These are phyloP conservation scores for Choloepus didactylus DNA, from an alignment of 2,797 vertebrate species.

Conservation along the genomic window DNA sequence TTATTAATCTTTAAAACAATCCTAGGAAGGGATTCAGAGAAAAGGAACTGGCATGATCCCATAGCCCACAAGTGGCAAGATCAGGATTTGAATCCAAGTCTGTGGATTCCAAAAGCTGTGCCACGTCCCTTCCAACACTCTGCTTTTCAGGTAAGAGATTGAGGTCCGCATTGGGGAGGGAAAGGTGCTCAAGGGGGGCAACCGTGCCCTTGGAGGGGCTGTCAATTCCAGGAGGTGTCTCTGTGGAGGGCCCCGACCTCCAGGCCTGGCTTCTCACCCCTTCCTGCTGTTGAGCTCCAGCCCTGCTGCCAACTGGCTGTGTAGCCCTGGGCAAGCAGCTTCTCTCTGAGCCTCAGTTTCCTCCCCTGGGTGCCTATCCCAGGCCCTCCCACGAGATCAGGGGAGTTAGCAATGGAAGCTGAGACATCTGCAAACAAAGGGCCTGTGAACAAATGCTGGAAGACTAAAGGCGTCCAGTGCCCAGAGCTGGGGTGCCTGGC, in stretches of 20 bases:
- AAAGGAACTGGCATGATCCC: background rate
- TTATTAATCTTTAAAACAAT: background rate
- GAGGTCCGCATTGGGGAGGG: background rate
- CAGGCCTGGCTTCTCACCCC: background rate
- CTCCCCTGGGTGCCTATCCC: background rate
- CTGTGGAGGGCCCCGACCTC: background rate
- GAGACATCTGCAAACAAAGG: background rate
- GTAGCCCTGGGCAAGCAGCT: rapidly evolving
- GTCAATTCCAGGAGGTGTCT: background rate
- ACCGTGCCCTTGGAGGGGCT: background rate
- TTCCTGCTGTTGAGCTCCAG: background rate
- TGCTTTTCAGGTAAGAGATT: background rate
- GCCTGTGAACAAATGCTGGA: background rate
- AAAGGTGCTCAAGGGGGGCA: background rate
- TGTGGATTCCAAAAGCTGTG: background rate
- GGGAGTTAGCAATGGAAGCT: background rate
- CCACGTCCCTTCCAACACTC: rapidly evolving
- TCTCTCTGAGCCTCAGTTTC: background rate
- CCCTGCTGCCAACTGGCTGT: background rate
- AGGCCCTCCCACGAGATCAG: background rate
- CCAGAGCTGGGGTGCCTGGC: background rate
- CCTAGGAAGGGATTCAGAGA: background rate
- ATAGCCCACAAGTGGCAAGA: background rate
- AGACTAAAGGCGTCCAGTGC: rapidly evolving
- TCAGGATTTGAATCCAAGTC: background rate